phyloP scores from a whole-genome alignment of 2,888 invertebrate species.

The Pocota personata region DNA sequence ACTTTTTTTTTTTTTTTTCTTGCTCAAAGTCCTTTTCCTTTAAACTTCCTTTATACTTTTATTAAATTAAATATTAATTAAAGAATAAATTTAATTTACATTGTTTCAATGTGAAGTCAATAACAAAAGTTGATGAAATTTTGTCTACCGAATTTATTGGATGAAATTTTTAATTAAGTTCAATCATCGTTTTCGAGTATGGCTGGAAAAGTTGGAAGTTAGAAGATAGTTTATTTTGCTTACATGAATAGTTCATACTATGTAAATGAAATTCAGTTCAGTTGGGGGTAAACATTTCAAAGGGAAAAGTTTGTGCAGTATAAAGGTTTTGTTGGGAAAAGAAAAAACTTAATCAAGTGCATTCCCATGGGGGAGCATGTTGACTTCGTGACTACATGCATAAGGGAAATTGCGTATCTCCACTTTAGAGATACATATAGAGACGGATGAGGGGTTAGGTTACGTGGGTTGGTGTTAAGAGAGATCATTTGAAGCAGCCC shows the following conservation, averaged over 20 bases:
- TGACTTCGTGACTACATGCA: background rate
- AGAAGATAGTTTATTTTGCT: background rate
- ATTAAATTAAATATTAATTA: conserved; percentile 23
- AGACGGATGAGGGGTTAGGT: too few relatives aligned
- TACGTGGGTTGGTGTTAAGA: too few relatives aligned
- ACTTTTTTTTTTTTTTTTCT: background rate
- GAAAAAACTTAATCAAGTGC: background rate
- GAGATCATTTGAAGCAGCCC: too few relatives aligned
- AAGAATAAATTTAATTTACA: conserved; percentile 18
- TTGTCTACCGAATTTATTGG: background rate
- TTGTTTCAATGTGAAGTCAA: background rate
- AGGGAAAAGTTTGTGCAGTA: background rate
- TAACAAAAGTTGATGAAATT: conserved; percentile 4
- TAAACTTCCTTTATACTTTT: background rate
- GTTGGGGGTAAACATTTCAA: background rate
- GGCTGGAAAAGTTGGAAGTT: background rate
- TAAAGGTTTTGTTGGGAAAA: background rate
- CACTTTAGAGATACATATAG: background rate
- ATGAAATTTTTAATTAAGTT: conserved; percentile 10
- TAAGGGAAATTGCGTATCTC: background rate
- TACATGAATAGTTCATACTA: background rate
- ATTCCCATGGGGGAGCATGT: background rate
- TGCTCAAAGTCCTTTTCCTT: background rate
- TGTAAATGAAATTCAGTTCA: background rate
- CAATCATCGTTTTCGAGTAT: background rate